These are phyloP conservation scores for Macrosteles quadrilineatus DNA, from an alignment of 1,140 invertebrate genomes.

Conservation along the genomic window DNA sequence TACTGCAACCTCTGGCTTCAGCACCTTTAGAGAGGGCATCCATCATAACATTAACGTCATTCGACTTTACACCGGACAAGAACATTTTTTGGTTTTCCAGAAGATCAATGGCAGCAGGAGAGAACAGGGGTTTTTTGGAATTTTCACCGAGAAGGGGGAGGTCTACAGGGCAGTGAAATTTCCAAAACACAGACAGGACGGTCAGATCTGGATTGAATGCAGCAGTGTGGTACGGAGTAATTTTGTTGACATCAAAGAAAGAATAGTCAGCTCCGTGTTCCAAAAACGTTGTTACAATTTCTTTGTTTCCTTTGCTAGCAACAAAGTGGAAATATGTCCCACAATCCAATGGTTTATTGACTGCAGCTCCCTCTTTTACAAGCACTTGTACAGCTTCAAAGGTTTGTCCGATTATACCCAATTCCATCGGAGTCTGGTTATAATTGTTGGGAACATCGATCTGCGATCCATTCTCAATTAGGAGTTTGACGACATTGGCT, in stretches of 20 bases:
- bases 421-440: neutral
- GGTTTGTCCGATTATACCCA: neutral
- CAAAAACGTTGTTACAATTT: neutral
- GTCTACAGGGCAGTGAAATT: neutral
- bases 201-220: neutral
- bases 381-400: neutral
- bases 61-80: neutral
- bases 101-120: neutral
- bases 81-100: neutral
- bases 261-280: slow-evolving; percentile 2
- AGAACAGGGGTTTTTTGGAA: neutral
- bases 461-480: neutral
- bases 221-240: slow-evolving; percentile 3
- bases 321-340: slow-evolving; percentile 18
- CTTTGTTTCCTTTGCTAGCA: neutral
- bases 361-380: neutral
- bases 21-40: neutral
- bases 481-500: neutral
- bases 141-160: neutral
- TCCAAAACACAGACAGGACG: neutral
- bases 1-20: neutral
- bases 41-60: neutral
- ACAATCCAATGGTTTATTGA: neutral
- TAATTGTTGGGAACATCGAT: neutral
- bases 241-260: neutral